Evolutionary conservation across 2,113 vertebrate species (phyloP), one percentile per base, ranked within the genome.

Genomic region (Osmerus mordax): DNA sequence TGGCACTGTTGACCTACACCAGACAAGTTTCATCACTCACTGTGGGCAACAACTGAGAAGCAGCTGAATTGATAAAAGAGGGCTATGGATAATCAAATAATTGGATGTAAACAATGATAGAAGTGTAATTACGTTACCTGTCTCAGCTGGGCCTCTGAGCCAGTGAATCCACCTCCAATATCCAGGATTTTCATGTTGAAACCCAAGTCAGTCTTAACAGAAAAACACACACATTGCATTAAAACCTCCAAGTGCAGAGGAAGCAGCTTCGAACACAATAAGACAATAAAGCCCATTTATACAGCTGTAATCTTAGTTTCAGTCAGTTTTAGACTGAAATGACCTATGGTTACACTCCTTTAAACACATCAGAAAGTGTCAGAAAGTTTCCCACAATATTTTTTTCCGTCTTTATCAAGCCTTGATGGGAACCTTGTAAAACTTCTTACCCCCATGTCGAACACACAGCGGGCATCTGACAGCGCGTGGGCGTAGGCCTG

Each of bases 401-500:
- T 21, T 59, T 18, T 12, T n/a, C 11, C 4, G 0, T 59, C 56
- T 19, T 18, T 6, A 59, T 9, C 18, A 59, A 19, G 47, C 41
- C 41, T 47, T 47, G 41, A 36, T 36, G 32, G 32, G 32, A 36
- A 36, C 5, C 5, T 36, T 4, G 0, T 9, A 2, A 7, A 47
- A 47, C 41, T 47, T 12, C 41, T 94, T 86, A 99, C 97, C 92
- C 94, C 97, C 97, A 99, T 99, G 87, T 99, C 97, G 91, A 97
- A 99, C 72, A 97, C 95, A 90, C 96, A 98, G 72, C 97, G 95
- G 63, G 97, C 96, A 84, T 99, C 97, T 70, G 97, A 95, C 28
- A 99, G 82, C 23, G 96, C 97, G 80, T 96, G 94, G 72, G 92
- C 90, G 77, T 98, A 99, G 0, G 87, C 93, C 79, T 96, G 93